Evolutionary conservation across 2,113 vertebrate genomes (phyloP).

Genomic region (Lycocorax pyrrhopterus): DNA sequence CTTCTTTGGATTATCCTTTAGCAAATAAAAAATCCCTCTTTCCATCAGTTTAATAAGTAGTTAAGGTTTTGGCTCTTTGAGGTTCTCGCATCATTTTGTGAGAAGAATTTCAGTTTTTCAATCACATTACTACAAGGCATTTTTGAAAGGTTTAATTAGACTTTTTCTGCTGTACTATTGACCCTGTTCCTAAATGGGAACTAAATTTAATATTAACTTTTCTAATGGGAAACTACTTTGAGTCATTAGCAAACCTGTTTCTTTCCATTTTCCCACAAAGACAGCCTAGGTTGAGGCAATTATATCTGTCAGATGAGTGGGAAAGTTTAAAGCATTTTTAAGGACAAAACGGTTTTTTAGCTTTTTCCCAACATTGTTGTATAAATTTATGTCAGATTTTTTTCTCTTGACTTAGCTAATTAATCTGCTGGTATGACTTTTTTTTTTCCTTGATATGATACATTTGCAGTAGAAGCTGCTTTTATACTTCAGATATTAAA

Average conservation of each 20-base stretch:
- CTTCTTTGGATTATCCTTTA: background rate
- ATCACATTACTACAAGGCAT: background rate
- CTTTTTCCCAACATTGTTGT: background rate
- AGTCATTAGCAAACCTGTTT: conserved; percentile 1
- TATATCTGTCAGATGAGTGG: background rate
- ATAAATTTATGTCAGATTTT: background rate
- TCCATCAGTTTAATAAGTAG: background rate
- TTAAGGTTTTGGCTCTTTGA: background rate
- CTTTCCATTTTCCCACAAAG: background rate
- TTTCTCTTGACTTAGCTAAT: background rate
- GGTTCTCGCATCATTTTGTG: background rate
- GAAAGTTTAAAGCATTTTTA: background rate
- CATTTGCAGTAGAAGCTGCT: background rate
- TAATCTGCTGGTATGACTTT: background rate
- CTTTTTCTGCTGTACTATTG: background rate
- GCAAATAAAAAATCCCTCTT: background rate
- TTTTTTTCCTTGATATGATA: background rate
- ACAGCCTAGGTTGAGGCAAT: background rate
- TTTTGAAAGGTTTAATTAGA: conserved; percentile 11
- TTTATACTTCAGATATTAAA: background rate
- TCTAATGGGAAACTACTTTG: background rate
- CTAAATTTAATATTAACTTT: conserved; percentile 5
- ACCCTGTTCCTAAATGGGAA: background rate
- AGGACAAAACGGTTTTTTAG: background rate
- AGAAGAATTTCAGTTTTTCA: background rate